These are phyloP conservation scores for Sipha maydis DNA, from an alignment of 2,888 invertebrate genomes.

Conservation along the genomic window DNA sequence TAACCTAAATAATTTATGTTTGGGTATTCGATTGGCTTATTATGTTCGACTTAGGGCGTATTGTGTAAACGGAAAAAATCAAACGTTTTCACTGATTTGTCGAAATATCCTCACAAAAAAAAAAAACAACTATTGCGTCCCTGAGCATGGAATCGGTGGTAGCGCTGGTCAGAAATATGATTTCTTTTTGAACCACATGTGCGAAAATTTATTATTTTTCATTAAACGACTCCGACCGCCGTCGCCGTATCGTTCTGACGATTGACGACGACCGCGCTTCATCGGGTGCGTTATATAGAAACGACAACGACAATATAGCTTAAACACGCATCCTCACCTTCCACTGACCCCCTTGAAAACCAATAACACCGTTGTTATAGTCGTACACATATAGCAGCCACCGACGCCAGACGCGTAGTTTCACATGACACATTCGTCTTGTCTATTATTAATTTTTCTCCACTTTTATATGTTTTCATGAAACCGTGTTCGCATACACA, in stretches of 20 bases:
- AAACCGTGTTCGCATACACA: too few relatives aligned
- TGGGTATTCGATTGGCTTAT: too few relatives aligned
- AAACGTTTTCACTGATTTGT: too few relatives aligned
- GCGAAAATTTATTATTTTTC: background rate
- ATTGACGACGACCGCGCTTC: background rate
- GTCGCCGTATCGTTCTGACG: background rate
- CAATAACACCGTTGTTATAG: background rate
- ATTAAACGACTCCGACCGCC: background rate
- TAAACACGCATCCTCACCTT: background rate
- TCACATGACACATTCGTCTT: background rate
- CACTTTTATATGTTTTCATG: background rate
- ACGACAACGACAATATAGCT: background rate
- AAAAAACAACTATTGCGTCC: background rate
- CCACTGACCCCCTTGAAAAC: background rate
- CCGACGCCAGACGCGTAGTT: background rate
- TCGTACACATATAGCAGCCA: background rate
- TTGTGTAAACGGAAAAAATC: too few relatives aligned
- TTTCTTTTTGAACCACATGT: background rate
- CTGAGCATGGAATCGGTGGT: background rate
- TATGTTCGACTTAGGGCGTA: too few relatives aligned
- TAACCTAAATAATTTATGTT: too few relatives aligned
- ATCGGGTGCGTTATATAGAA: constrained; percentile 4
- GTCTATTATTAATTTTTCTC: constrained; percentile 2
- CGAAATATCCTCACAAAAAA: too few relatives aligned
- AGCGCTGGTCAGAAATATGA: background rate